These are phyloP conservation scores for Melieria picta DNA, from an alignment of 2,888 invertebrate genomes.

Conservation along the genomic window DNA sequence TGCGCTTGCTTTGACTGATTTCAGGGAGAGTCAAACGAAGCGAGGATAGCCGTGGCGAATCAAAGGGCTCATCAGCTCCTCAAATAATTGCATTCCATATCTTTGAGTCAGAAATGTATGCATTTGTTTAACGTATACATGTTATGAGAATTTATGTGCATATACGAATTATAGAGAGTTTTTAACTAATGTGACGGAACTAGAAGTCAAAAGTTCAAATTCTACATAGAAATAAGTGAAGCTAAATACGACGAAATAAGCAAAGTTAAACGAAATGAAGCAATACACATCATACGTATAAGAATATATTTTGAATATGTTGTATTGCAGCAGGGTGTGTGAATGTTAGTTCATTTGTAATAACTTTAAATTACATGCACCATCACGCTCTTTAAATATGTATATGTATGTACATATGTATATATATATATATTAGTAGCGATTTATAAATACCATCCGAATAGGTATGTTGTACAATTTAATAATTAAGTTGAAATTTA, in stretches of 20 bases:
- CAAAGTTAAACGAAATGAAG: too few species aligned
- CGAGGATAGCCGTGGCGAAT: slow-evolving; percentile 96
- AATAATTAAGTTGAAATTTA: too few species aligned
- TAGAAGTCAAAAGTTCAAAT: too few species aligned
- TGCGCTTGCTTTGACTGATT: background rate
- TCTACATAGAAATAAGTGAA: too few species aligned
- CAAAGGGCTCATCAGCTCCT: slow-evolving; percentile 96
- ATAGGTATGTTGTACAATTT: slow-evolving; percentile 34
- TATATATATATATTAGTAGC: slow-evolving; percentile 41
- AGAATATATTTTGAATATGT: too few species aligned
- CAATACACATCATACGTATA: too few species aligned
- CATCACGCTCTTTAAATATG: slow-evolving; percentile 14
- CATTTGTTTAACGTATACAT: slow-evolving; percentile 44
- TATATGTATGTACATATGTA: slow-evolving; percentile 31
- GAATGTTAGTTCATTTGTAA: too few species aligned
- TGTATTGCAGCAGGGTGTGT: too few species aligned
- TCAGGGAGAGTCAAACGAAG: slow-evolving; percentile 91
- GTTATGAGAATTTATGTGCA: slow-evolving; percentile 34
- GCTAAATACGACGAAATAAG: too few species aligned
- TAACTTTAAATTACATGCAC: too few species aligned
- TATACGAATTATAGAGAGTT: background rate
- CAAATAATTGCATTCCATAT: slow-evolving; percentile 72
- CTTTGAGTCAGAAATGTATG: slow-evolving; percentile 37
- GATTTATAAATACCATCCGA: slow-evolving; percentile 35
- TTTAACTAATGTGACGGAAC: too few species aligned